phyloP scores from a whole-genome alignment of 2,888 invertebrate species.

The Troilus luridus region DNA sequence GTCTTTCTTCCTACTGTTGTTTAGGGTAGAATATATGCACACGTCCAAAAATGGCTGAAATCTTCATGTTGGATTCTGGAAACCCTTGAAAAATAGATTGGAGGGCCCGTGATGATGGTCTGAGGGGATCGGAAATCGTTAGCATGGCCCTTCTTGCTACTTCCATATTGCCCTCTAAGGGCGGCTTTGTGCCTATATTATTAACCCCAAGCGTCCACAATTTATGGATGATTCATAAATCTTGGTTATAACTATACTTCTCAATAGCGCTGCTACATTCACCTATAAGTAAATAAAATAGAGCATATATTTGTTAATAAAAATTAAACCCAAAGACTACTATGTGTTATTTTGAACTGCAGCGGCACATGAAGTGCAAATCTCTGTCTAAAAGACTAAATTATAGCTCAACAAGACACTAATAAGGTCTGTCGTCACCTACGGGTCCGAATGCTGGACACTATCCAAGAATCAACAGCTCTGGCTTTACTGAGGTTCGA shows the following conservation, averaged over 20 bases:
- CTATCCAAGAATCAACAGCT: too few relatives aligned
- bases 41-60: background rate
- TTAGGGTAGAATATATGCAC: background rate
- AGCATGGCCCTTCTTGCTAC: slow-evolving; percentile 15
- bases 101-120: slow-evolving; percentile 21
- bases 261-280: background rate
- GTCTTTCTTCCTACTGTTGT: background rate
- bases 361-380: too few relatives aligned
- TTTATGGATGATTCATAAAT: background rate
- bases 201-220: background rate
- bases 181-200: background rate
- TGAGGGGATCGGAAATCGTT: slow-evolving; percentile 40
- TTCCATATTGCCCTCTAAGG: background rate
- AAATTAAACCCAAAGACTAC: background rate
- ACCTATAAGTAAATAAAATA: background rate
- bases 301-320: background rate
- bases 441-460: too few relatives aligned
- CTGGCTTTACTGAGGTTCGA: too few relatives aligned
- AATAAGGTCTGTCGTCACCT: too few relatives aligned
- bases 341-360: too few relatives aligned
- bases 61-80: too few relatives aligned
- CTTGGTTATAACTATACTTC: background rate
- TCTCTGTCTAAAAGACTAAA: too few relatives aligned
- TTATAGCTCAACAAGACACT: too few relatives aligned
- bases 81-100: slow-evolving; percentile 23